Conservation (phyloP, 2,888 invertebrate species). For the Nephrotoma guestfalica region DNA sequence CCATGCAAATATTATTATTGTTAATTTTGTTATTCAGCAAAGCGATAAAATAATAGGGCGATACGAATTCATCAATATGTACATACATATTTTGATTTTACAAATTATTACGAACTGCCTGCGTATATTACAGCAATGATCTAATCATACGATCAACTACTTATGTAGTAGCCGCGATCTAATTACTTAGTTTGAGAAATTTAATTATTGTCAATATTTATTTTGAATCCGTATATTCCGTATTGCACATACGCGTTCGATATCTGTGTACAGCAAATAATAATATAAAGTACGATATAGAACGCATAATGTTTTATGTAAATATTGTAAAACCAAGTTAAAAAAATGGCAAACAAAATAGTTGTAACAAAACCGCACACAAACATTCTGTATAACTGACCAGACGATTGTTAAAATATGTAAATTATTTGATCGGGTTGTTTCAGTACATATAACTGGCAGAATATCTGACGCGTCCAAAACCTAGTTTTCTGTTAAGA, state of each 20-base stretch:
- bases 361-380: too few relatives aligned
- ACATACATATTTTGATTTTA: background rate
- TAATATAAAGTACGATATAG: background rate
- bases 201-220: background rate
- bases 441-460: too few relatives aligned
- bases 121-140: background rate
- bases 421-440: too few relatives aligned
- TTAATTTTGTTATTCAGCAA: background rate
- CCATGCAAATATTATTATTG: background rate
- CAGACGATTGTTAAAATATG: too few relatives aligned
- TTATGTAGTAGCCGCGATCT: background rate
- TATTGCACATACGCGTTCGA: background rate
- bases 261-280: background rate
- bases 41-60: background rate
- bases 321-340: background rate
- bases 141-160: background rate
- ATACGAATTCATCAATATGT: background rate
- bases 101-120: background rate
- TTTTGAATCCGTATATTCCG: background rate
- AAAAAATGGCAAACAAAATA: too few relatives aligned
- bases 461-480: too few relatives aligned
- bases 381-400: too few relatives aligned
- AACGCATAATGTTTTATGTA: background rate
- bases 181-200: background rate
- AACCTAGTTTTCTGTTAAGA: too few relatives aligned